These are phyloP conservation scores for Asbolus verrucosus DNA, from an alignment of 1,140 invertebrate species.

Conservation along the genomic window DNA sequence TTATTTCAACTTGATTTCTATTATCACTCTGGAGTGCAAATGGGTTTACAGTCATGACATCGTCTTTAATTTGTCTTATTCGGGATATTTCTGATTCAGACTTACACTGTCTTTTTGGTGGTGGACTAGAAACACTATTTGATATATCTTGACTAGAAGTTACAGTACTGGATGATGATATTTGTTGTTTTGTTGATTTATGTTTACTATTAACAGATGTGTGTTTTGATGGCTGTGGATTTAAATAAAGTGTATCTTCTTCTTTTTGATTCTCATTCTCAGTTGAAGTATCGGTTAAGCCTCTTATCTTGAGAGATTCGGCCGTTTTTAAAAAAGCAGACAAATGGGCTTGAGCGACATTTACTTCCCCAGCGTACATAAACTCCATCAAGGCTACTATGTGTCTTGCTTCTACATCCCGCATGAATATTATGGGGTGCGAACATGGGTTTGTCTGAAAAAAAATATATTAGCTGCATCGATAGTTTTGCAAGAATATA, in stretches of 20 bases:
- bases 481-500: no score
- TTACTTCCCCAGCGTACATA: slow-evolving; percentile 82
- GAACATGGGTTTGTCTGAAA: slow-evolving; percentile 87
- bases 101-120: slow-evolving; percentile 58
- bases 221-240: slow-evolving; percentile 54
- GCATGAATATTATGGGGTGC: slow-evolving; percentile 87
- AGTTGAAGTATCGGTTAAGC: slow-evolving; percentile 72
- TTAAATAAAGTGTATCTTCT: slow-evolving; percentile 56
- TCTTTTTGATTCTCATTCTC: slow-evolving; percentile 54
- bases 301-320: slow-evolving; percentile 78
- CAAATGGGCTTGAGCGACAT: slow-evolving; percentile 79
- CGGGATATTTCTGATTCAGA: slow-evolving; percentile 54
- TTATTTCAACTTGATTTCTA: slow-evolving; percentile 47
- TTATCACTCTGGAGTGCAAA: slow-evolving; percentile 55
- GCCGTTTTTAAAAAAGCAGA: slow-evolving; percentile 78
- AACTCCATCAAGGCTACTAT: slow-evolving; percentile 77
- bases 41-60: slow-evolving; percentile 55
- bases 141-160: slow-evolving; percentile 62
- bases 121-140: slow-evolving; percentile 53
- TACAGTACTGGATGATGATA: slow-evolving; percentile 58
- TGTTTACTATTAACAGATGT: slow-evolving; percentile 48
- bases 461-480: no score
- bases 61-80: slow-evolving; percentile 51
- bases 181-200: slow-evolving; percentile 53
- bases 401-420: slow-evolving; percentile 78